Evolutionary conservation across 2,888 invertebrate genomes (phyloP).

Genomic region (Cheilosia variabilis): DNA sequence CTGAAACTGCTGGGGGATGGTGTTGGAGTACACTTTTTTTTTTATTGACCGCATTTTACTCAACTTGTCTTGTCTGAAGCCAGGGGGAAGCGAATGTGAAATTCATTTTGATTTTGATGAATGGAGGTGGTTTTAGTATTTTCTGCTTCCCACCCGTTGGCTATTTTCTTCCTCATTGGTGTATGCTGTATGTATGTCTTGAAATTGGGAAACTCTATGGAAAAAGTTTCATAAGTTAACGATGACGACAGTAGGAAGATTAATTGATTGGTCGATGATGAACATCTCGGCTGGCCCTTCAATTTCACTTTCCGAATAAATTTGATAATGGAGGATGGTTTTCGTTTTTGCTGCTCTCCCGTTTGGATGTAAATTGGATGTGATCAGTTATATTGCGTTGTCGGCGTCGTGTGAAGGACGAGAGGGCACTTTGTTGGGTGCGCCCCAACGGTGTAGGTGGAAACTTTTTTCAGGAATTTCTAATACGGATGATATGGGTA

Average conservation of each 20-base stretch:
- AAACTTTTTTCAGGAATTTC: conserved; percentile 41
- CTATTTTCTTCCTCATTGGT: background rate
- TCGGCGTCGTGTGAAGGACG: conserved; percentile 1
- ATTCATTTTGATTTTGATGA: conserved; percentile 72
- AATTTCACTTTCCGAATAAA: conserved; percentile 29
- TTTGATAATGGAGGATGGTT: conserved; percentile 31
- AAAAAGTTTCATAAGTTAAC: conserved; percentile 44
- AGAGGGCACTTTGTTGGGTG: conserved; percentile 10
- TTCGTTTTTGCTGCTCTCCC: background rate
- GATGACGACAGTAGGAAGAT: conserved; percentile 51
- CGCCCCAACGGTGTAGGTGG: background rate
- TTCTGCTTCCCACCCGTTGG: background rate
- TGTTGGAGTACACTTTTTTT: background rate
- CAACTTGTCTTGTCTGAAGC: conserved; percentile 49
- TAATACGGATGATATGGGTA: conserved; percentile 57
- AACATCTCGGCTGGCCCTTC: conserved; percentile 43
- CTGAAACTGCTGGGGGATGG: conserved; percentile 19
- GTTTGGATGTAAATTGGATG: conserved; percentile 54
- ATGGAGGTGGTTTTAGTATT: conserved; percentile 57
- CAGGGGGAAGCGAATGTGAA: conserved; percentile 49
- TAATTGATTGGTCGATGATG: conserved; percentile 71
- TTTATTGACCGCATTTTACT: conserved; percentile 59
- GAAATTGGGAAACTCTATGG: conserved; percentile 24
- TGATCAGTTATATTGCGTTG: conserved; percentile 49
- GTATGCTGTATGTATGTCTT: too few species aligned